Conservation (phyloP, 2,113 vertebrate species). For the Pelodiscus sinensis region DNA sequence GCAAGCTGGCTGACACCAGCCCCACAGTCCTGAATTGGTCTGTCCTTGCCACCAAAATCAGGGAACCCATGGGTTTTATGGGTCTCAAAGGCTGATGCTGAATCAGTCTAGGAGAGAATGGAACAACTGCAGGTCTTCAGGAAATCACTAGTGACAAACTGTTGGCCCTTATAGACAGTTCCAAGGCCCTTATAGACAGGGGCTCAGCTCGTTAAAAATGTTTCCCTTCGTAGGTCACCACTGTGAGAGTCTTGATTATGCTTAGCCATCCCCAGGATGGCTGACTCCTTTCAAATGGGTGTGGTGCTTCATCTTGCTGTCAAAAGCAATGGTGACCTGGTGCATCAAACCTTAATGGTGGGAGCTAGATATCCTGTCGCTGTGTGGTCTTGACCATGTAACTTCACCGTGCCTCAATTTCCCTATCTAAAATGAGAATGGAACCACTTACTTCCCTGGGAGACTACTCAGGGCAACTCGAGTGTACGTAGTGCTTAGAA, state of each 20-base stretch:
- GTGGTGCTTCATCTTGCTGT: background rate
- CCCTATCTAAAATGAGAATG: accelerated
- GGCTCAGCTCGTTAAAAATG: background rate
- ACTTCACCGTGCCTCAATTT: background rate
- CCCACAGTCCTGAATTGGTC: accelerated
- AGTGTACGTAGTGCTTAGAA: background rate
- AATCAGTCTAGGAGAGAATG: background rate
- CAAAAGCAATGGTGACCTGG: background rate
- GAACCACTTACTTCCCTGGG: background rate
- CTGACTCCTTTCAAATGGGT: background rate
- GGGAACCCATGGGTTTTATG: background rate
- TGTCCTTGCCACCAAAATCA: background rate
- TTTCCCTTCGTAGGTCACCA: background rate
- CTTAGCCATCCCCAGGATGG: background rate
- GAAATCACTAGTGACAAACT: background rate
- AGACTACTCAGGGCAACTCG: background rate
- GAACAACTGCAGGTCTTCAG: background rate
- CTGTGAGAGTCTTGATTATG: too few relatives aligned
- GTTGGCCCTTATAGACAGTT: background rate
- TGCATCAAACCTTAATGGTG: background rate
- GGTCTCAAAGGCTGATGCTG: background rate
- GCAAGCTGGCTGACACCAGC: background rate
- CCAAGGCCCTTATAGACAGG: background rate
- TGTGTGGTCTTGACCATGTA: background rate
- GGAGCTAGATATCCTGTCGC: background rate